phyloP scores from a whole-genome alignment of 2,888 invertebrate genomes.

The Chalcis sispes region DNA sequence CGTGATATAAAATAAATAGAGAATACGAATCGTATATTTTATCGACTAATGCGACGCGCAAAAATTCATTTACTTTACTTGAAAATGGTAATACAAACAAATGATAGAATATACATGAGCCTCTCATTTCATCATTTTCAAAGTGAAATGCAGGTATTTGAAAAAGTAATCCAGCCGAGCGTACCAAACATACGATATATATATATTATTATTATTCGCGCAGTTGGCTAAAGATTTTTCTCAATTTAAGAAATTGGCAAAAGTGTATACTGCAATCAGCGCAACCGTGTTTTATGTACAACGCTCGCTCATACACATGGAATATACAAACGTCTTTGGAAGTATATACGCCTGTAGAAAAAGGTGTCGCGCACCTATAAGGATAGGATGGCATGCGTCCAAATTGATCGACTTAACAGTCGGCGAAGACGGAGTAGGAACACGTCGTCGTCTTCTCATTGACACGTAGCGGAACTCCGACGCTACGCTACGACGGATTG shows the following conservation, averaged over 20 bases:
- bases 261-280: slow-evolving; percentile 55
- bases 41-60: no score
- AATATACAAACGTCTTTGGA: background rate
- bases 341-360: background rate
- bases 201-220: slow-evolving; percentile 8
- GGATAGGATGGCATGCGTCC: slow-evolving; percentile 53
- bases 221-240: slow-evolving; percentile 48
- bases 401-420: slow-evolving; percentile 56
- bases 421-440: background rate
- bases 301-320: background rate
- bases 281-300: background rate
- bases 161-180: slow-evolving; percentile 34
- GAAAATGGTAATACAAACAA: no score
- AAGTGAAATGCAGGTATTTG: slow-evolving; percentile 27
- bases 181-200: slow-evolving; percentile 3
- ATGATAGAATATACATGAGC: no score
- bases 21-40: no score
- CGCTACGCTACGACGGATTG: slow-evolving; percentile 40
- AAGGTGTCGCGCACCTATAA: slow-evolving; percentile 15
- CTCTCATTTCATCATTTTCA: no score
- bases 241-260: slow-evolving; percentile 57
- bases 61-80: no score
- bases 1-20: no score
- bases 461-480: slow-evolving; percentile 32
- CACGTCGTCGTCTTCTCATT: slow-evolving; percentile 26